Evolutionary conservation across 37 sponge, comb jelly and placozoan species (phyloP).

Genomic region (Eunapius fragilis): DNA sequence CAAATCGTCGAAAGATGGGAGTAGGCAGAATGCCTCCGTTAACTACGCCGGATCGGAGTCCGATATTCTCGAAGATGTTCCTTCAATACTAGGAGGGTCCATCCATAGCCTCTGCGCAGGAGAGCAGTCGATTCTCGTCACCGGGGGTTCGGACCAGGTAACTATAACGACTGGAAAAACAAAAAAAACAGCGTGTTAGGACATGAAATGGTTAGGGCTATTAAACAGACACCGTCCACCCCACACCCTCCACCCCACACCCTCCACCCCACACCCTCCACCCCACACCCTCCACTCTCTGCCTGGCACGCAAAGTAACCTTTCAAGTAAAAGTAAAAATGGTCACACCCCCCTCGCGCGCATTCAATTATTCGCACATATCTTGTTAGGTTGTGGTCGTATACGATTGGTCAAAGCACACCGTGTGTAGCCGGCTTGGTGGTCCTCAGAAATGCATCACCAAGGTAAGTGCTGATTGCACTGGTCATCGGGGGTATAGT

Average conservation of each 20-base stretch:
- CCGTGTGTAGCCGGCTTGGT: background rate
- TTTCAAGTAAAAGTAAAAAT: no score
- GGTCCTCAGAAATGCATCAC: background rate
- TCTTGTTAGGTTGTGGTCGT: background rate
- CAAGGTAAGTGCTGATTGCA: background rate
- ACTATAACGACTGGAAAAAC: background rate
- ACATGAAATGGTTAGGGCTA: no score
- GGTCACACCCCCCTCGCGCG: no score
- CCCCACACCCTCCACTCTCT: background rate
- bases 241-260: background rate
- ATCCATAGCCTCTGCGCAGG: slow-evolving; percentile 39
- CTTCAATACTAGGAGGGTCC: slow-evolving; percentile 26
- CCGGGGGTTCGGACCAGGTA: slow-evolving; percentile 45
- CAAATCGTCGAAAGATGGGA: background rate
- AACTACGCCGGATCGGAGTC: slow-evolving; percentile 10
- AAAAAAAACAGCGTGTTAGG: no score
- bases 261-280: background rate
- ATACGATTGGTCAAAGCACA: slow-evolving; percentile 12
- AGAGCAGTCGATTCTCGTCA: slow-evolving; percentile 9
- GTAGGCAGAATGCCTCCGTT: background rate
- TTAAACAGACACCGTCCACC: no score
- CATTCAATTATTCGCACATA: no score
- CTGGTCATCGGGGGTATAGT: background rate
- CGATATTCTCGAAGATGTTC: background rate
- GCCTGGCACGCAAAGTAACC: no score